Conservation (phyloP, 1,140 invertebrate species). For the Branchinecta lynchi region DNA sequence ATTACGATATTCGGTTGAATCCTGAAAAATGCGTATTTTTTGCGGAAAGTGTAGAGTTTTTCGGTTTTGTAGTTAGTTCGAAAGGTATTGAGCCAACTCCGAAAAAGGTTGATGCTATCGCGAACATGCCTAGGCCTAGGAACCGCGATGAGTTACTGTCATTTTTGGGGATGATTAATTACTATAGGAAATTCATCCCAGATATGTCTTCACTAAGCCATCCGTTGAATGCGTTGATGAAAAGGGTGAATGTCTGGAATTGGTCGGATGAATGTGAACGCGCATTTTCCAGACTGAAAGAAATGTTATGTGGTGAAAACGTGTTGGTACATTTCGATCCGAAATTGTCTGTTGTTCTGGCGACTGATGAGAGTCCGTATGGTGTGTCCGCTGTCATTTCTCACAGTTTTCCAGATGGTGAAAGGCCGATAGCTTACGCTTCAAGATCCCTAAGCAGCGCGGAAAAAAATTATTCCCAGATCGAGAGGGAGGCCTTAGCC, state of each 20-base stretch:
- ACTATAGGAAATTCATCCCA: conserved; percentile 33
- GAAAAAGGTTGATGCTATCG: conserved; percentile 31
- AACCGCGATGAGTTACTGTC: conserved; percentile 28
- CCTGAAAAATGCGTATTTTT: conserved; percentile 25
- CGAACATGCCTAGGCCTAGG: conserved; percentile 30
- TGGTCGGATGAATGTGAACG: conserved; percentile 19
- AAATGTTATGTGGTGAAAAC: background rate
- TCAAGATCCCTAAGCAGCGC: conserved; percentile 16
- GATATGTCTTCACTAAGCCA: conserved; percentile 29
- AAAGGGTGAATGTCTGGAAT: conserved; percentile 13
- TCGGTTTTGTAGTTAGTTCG: conserved; percentile 27
- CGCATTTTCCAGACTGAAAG: conserved; percentile 22
- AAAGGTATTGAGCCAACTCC: conserved; percentile 31
- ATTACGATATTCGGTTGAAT: conserved; percentile 26
- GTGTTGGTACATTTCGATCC: conserved; percentile 31
- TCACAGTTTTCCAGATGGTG: conserved; percentile 27
- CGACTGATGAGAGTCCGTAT: conserved; percentile 30
- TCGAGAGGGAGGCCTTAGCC: conserved; percentile 31
- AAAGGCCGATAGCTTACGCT: background rate
- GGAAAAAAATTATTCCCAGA: conserved; percentile 29
- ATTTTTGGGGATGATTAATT: conserved; percentile 31
- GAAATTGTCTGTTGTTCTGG: conserved; percentile 35
- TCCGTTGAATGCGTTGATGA: conserved; percentile 29
- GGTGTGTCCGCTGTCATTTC: conserved; percentile 34
- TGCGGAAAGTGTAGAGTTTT: conserved; percentile 25